Conservation (phyloP, 2,113 vertebrate genomes). For the Tetraodon nigroviridis region DNA sequence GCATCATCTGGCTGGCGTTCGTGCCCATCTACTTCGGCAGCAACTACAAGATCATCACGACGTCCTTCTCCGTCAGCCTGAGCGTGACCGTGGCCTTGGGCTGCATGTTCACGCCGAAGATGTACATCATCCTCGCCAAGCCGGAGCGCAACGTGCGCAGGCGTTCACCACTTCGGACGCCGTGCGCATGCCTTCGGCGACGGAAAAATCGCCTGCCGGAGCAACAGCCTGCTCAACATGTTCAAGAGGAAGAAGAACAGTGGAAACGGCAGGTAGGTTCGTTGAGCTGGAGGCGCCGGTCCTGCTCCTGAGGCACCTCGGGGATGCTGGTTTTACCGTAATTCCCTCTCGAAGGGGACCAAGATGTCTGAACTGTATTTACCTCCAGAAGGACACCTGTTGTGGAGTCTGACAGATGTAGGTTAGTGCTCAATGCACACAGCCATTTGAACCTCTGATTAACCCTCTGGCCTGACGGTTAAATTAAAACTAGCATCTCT, state of each 20-base stretch:
- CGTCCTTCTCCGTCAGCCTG: conserved; percentile 95
- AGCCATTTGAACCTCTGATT: conserved; percentile 44
- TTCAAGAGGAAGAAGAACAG: conserved; percentile 95
- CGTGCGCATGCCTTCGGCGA: conserved; percentile 97
- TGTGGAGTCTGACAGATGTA: conserved; percentile 58
- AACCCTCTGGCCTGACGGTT: conserved; percentile 21
- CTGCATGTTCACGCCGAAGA: conserved; percentile 99
- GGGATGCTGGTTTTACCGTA: conserved; percentile 58
- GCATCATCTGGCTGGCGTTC: conserved; percentile 98
- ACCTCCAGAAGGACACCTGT: conserved; percentile 55
- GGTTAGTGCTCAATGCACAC: conserved; percentile 66
- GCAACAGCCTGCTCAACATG: conserved; percentile 93
- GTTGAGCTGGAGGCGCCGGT: conserved; percentile 46
- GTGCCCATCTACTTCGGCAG: conserved; percentile 98
- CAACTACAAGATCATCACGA: conserved; percentile 99
- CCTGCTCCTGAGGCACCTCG: conserved; percentile 62
- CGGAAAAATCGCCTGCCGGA: conserved; percentile 89
- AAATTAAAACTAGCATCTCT: conserved; percentile 68
- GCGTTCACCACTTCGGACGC: conserved; percentile 98
- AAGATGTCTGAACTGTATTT: conserved; percentile 51
- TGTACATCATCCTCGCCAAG: conserved; percentile 98
- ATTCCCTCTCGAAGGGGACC: conserved; percentile 47
- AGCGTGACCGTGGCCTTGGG: conserved; percentile 96
- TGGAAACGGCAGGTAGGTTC: conserved; percentile 88
- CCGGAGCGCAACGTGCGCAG: conserved; percentile 96